Percentiles rank a stretch among this genome's conserved stretches.
phyloP scores from a whole-genome alignment of 2,888 invertebrate species.

The Heliconius sara region DNA sequence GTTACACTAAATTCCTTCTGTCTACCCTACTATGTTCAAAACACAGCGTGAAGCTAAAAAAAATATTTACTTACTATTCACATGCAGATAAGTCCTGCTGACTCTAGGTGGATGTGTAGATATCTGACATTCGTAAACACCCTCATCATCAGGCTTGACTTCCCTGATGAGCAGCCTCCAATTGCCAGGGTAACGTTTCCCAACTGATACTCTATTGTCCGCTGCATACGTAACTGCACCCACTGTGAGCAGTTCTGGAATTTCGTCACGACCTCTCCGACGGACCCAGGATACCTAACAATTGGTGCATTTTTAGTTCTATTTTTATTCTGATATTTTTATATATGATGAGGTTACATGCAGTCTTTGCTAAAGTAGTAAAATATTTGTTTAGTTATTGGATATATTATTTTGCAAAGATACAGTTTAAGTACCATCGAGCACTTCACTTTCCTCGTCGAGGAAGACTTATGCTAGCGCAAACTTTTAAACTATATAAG shows the following conservation, averaged over 20 bases:
- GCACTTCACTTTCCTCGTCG: too few species aligned
- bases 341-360: too few species aligned
- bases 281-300: constrained; percentile 88
- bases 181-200: constrained; percentile 85
- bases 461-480: too few species aligned
- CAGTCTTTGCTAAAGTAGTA: too few species aligned
- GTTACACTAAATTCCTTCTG: too few species aligned
- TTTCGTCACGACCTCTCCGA: constrained; percentile 82
- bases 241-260: constrained; percentile 88
- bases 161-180: constrained; percentile 86
- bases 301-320: neutral
- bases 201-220: constrained; percentile 87
- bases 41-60: too few species aligned
- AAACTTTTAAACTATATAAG: too few species aligned
- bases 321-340: too few species aligned
- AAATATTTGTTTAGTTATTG: too few species aligned
- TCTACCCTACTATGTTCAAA: too few species aligned
- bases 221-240: constrained; percentile 88
- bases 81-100: constrained; percentile 86
- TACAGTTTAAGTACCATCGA: too few species aligned
- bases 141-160: constrained; percentile 87
- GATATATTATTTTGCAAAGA: too few species aligned
- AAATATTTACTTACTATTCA: constrained; percentile 83
- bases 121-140: constrained; percentile 88
- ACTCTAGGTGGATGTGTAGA: constrained; percentile 89